Evolutionary conservation across 2,113 vertebrate genomes (phyloP).

Genomic region (Machaerirhynchus nigripectus): DNA sequence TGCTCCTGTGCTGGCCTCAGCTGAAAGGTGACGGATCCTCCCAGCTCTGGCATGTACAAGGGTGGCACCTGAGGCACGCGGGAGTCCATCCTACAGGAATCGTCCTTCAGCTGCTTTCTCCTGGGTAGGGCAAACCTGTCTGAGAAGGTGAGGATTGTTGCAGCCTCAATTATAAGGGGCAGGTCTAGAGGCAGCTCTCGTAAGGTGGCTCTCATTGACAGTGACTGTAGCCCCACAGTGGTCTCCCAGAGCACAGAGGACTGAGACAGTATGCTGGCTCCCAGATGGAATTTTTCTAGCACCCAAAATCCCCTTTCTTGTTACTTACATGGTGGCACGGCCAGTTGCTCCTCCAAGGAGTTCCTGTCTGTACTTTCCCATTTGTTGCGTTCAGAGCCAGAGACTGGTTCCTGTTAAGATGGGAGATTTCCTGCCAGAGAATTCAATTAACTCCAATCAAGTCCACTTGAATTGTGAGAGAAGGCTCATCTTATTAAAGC

Average conservation of each 20-base stretch:
- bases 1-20: neutral
- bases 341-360: neutral
- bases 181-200: neutral
- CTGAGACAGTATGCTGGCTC: neutral
- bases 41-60: neutral
- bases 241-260: neutral
- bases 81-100: neutral
- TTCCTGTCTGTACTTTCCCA: neutral
- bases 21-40: neutral
- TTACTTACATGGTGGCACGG: fast-evolving
- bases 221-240: neutral
- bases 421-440: neutral
- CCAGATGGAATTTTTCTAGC: neutral
- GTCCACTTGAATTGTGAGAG: neutral
- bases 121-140: neutral
- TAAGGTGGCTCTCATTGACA: neutral
- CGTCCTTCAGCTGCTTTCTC: neutral
- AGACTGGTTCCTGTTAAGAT: neutral
- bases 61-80: neutral
- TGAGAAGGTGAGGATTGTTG: neutral
- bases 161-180: neutral
- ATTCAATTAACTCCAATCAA: neutral
- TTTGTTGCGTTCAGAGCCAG: neutral
- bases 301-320: too few species aligned
- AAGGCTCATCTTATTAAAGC: neutral